Base-by-base conservation (phyloP, 2,113 vertebrate species). In the Anoura caudifer region DNA sequence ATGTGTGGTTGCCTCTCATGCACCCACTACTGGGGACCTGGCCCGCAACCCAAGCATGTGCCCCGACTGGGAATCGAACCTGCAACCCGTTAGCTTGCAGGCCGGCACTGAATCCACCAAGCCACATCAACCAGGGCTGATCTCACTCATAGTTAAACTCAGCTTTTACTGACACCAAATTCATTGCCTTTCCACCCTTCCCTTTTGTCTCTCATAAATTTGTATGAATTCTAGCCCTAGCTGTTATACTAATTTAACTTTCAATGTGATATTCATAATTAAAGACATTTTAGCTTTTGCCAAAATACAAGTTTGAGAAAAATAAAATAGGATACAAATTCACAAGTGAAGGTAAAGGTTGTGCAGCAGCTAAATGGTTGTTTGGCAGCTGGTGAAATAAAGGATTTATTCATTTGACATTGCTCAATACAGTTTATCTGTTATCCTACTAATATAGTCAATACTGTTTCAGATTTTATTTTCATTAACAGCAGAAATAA, bases 211-310 rank as follows among this genome's bases (percentile, higher is more conserved):
- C 83, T 92, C 28, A 87, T 73, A 73, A 72, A 95, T 67, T 81
- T 67, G n/a, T 28, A 75, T 7, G 54, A 81, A 88, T 90, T 65
- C 72, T 73, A 87, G 77, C 56, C 63, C 7, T 76, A 88, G 72
- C 11, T 67, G 52, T 90, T 87, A 56, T 20, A 86, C 15, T 88
- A 77, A 96, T 82, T 94, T 88, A 50, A 82, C 59, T 81, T 79
- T 84, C 31, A 94, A 72, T 56, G 43, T 81, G 50, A 4, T 59
- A 79, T 90, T 96, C 65, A 84, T 50, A 83, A 96, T 95, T 92
- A 94, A 96, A 76, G 38, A 26, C 4, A 41, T 54, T 92, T 94
- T 80, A 43, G 54, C n/a, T 77, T 87, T 92, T 77, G 50, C 80
- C 33, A 77, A 61, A 95, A 89, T 47, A 89, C 8, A 56, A 6